These are phyloP conservation scores for Apeltes quadracus DNA, from an alignment of 2,113 vertebrate genomes.

Conservation along the genomic window DNA sequence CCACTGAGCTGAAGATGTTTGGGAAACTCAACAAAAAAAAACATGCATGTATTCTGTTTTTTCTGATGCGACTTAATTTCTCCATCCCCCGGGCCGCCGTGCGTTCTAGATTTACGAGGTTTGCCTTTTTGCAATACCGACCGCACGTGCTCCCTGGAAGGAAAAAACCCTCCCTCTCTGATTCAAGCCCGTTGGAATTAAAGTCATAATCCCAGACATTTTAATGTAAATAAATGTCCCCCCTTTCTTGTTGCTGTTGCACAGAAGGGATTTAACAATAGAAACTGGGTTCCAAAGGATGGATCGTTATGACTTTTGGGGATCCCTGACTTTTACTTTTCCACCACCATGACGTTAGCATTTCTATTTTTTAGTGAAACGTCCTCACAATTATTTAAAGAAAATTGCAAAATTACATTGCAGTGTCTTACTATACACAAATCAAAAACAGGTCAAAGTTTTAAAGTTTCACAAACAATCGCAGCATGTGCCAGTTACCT, in stretches of 20 bases:
- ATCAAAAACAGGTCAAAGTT: slow-evolving; percentile 60
- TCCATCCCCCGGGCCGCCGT: slow-evolving; percentile 11
- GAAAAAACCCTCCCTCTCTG: slow-evolving; percentile 34
- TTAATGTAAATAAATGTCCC: slow-evolving; percentile 22
- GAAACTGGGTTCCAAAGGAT: no score
- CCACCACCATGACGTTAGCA: not conserved
- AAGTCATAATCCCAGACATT: slow-evolving; percentile 29
- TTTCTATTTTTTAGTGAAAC: not conserved
- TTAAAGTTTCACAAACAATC: slow-evolving; percentile 45
- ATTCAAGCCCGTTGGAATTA: slow-evolving; percentile 42
- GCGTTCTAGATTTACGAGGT: slow-evolving; percentile 50
- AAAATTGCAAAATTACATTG: no score
- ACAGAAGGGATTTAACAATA: slow-evolving; percentile 3
- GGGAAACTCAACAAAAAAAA: slow-evolving; percentile 31
- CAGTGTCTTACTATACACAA: not conserved
- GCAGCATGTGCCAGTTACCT: slow-evolving; percentile 53
- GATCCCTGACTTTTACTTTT: not conserved
- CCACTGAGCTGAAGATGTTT: slow-evolving; percentile 12
- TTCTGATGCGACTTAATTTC: slow-evolving; percentile 48
- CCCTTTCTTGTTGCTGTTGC: not conserved
- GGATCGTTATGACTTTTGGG: not conserved
- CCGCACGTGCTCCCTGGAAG: slow-evolving; percentile 28
- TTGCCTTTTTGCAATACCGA: slow-evolving; percentile 31
- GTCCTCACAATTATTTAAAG: not conserved
- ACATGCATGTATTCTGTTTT: not conserved